These are phyloP conservation scores for Sminthurinus signatus DNA, from an alignment of 1,140 invertebrate genomes.

Conservation along the genomic window DNA sequence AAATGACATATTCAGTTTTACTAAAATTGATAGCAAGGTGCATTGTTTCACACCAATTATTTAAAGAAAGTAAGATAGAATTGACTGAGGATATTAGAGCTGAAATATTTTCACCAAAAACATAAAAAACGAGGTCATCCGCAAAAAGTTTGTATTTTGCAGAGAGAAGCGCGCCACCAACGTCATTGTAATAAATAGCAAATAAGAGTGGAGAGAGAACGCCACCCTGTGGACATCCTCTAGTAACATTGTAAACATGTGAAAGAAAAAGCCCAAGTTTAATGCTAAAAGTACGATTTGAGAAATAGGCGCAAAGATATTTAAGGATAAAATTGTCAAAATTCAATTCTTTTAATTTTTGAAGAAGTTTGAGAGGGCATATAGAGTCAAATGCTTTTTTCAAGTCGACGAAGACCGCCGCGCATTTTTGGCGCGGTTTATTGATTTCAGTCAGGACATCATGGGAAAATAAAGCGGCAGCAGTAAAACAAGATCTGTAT, in stretches of 20 bases:
- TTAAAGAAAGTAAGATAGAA: no score
- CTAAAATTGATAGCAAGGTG: no score
- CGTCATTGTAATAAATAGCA: background rate
- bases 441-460: no score
- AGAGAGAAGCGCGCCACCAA: background rate
- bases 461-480: background rate
- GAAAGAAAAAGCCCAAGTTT: background rate
- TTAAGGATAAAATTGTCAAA: background rate
- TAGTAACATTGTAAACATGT: background rate
- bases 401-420: background rate
- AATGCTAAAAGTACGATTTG: background rate
- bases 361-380: background rate
- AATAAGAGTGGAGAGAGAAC: background rate
- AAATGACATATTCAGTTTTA: no score
- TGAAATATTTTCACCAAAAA: no score
- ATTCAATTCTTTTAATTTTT: background rate
- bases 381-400: background rate
- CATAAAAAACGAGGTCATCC: background rate
- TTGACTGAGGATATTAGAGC: conserved; percentile 6
- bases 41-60: no score
- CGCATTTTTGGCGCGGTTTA: background rate
- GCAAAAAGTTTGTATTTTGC: background rate
- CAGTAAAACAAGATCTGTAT: background rate
- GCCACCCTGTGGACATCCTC: background rate
- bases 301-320: background rate